A percentile compares a stretch with the other conserved stretches of the same genome.
phyloP scores from a whole-genome alignment of 2,113 vertebrate species.

The Nothoprocta perdicaria region DNA sequence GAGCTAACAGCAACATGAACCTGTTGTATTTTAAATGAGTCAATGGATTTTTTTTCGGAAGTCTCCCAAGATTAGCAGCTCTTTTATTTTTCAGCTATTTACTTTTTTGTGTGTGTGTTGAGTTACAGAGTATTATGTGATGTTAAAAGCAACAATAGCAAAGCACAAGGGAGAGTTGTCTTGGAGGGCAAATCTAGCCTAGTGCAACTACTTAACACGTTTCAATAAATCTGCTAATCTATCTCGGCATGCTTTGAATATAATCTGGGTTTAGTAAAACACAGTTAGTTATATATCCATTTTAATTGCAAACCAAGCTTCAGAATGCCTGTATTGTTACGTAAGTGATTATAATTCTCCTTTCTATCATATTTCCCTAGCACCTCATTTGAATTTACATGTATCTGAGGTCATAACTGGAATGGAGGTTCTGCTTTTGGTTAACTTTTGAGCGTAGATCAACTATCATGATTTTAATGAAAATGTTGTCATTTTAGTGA shows the following conservation, averaged over 20 bases:
- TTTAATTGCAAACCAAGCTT: slow-evolving; percentile 70
- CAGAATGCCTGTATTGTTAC: slow-evolving; percentile 74
- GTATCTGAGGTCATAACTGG: slow-evolving; percentile 71
- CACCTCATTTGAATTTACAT: slow-evolving; percentile 75
- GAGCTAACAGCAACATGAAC: neutral
- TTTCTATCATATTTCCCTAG: slow-evolving; percentile 73
- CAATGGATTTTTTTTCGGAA: neutral
- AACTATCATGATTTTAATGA: slow-evolving; percentile 42
- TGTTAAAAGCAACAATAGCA: slow-evolving; percentile 34
- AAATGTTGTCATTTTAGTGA: slow-evolving; percentile 38
- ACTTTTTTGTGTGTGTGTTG: slow-evolving; percentile 4
- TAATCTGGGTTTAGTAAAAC: slow-evolving; percentile 62
- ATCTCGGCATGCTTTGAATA: slow-evolving; percentile 58
- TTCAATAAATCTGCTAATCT: slow-evolving; percentile 64
- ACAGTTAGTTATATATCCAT: slow-evolving; percentile 58
- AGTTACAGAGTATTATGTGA: neutral
- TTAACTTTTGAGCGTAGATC: slow-evolving; percentile 45
- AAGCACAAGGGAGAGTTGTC: slow-evolving; percentile 1
- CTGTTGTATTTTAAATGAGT: neutral
- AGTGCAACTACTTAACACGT: slow-evolving; percentile 47
- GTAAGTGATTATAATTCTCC: slow-evolving; percentile 71
- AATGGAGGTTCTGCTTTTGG: slow-evolving; percentile 63
- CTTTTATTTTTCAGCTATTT: slow-evolving; percentile 34
- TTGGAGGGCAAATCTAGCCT: slow-evolving; percentile 28
- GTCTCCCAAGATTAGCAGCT: slow-evolving; percentile 31